A percentile compares a stretch with the other conserved stretches of the same genome.
Conservation (phyloP, 35 echinoderm and acorn worm genomes). For the Apostichopus japonicus region DNA sequence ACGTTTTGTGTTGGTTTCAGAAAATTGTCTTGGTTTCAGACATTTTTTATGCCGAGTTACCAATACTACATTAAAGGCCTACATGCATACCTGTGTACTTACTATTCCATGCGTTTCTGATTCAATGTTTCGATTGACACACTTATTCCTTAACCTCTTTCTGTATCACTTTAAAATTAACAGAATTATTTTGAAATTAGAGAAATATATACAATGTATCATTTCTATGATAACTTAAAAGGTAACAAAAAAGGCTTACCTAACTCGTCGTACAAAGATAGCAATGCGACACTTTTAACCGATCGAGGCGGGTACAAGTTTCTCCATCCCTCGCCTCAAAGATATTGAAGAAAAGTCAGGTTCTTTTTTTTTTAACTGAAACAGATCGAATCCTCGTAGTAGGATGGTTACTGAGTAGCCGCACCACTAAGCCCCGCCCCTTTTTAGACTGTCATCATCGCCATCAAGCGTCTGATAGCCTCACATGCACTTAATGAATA, state of each 20-base stretch:
- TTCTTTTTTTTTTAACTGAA: background rate
- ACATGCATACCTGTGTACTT: no score
- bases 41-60: no score
- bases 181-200: no score
- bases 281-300: background rate
- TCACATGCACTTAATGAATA: constrained; percentile 2
- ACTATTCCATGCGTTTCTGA: no score
- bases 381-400: background rate
- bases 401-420: background rate
- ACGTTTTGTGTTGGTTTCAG: no score
- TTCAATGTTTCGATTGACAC: no score
- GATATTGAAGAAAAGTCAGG: constrained; percentile 4
- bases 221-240: background rate
- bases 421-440: background rate
- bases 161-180: no score
- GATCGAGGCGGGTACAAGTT: background rate
- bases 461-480: background rate
- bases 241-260: background rate
- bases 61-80: no score
- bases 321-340: background rate
- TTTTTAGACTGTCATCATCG: background rate
- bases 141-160: no score
- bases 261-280: background rate
- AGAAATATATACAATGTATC: no score
- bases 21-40: no score